Conservation (phyloP, 1,140 invertebrate genomes). For the Calliphora vicina region DNA sequence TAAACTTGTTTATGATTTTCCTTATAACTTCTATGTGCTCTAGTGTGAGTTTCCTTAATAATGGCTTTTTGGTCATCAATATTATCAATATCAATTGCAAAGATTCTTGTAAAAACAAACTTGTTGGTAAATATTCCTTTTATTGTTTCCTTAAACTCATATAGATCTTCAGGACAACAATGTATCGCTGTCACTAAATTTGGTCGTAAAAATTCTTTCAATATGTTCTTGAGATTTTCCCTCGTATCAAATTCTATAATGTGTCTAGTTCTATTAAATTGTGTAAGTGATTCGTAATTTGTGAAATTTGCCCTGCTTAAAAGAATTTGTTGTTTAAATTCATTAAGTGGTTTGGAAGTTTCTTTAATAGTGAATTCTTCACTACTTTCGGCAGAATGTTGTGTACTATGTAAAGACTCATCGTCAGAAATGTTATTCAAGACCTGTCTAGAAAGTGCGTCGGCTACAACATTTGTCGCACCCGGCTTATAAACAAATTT, state of each 20-base stretch:
- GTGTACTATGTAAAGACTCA: too few species aligned
- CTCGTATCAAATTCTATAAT: not conserved
- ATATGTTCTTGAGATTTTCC: too few species aligned
- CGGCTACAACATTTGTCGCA: too few species aligned
- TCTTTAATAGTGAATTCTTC: slow-evolving; percentile 30
- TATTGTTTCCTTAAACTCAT: slow-evolving; percentile 16
- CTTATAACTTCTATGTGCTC: slow-evolving; percentile 39
- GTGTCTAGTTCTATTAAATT: slow-evolving; percentile 18
- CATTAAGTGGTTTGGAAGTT: not conserved
- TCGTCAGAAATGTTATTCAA: too few species aligned
- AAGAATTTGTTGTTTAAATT: too few species aligned
- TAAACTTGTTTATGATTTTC: too few species aligned
- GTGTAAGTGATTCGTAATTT: not conserved
- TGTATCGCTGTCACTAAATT: slow-evolving; percentile 2
- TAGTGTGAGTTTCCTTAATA: slow-evolving; percentile 23
- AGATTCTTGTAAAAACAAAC: not conserved
- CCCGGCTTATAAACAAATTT: too few species aligned
- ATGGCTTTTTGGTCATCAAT: slow-evolving; percentile 30
- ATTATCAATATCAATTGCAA: slow-evolving; percentile 6
- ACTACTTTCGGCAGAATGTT: too few species aligned
- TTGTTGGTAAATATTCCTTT: slow-evolving; percentile 16
- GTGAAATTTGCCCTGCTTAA: not conserved
- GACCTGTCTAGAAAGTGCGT: too few species aligned
- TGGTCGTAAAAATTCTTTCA: not conserved
- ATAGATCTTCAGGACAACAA: slow-evolving; percentile 27